Percentiles rank a stretch among this genome's conserved stretches.
These are phyloP conservation scores for Conopomorpha cramerella DNA, from an alignment of 1,140 invertebrate species.

Conservation along the genomic window DNA sequence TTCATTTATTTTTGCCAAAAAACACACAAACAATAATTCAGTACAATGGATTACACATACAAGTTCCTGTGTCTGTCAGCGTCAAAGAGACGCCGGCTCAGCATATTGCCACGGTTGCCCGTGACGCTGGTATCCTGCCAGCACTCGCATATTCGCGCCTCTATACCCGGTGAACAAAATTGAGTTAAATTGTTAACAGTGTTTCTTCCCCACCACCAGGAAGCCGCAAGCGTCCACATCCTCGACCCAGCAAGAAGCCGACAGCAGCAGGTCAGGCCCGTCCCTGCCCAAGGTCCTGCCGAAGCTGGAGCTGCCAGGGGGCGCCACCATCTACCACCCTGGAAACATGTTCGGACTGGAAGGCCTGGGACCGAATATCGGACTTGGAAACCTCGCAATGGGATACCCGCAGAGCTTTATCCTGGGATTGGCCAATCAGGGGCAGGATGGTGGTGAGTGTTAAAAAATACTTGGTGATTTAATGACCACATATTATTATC, in stretches of 20 bases:
- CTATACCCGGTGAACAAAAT: too few species aligned
- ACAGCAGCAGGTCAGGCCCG: slow-evolving; percentile 28
- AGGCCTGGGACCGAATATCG: slow-evolving; percentile 32
- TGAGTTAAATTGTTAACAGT: too few species aligned
- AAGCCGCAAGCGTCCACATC: slow-evolving; percentile 31
- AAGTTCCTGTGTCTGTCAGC: too few species aligned
- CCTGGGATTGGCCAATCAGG: slow-evolving; percentile 42
- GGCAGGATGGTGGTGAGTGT: slow-evolving; percentile 41
- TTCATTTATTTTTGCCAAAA: too few species aligned
- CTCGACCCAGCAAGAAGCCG: slow-evolving; percentile 30
- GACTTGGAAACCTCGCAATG: slow-evolving; percentile 42
- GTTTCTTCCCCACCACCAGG: slow-evolving; percentile 9
- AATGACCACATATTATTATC: too few species aligned
- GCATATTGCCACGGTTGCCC: too few species aligned
- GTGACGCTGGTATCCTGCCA: too few species aligned
- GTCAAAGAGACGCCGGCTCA: too few species aligned
- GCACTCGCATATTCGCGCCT: too few species aligned
- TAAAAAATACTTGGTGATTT: too few species aligned
- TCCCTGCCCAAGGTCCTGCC: slow-evolving; percentile 31
- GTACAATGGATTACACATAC: too few species aligned
- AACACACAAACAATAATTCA: too few species aligned
- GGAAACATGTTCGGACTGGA: slow-evolving; percentile 34
- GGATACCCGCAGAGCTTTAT: slow-evolving; percentile 45
- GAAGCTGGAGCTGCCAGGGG: slow-evolving; percentile 40
- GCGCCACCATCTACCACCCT: slow-evolving; percentile 40